Base-by-base conservation (phyloP, 23 tunicate genomes). In the Ciona savignyi region DNA sequence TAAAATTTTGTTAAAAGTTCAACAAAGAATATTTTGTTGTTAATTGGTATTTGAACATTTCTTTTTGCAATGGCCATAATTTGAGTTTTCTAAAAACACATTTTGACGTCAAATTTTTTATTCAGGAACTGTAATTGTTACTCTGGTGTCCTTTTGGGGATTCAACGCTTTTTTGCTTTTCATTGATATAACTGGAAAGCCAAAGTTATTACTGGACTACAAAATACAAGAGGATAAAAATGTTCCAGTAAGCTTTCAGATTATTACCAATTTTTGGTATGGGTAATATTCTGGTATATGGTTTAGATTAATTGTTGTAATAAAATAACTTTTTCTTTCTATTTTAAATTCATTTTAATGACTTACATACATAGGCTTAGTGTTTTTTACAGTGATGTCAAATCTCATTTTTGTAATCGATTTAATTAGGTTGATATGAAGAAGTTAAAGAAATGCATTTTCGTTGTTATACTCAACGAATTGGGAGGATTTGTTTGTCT, bases 141-240 rank as follows among this genome's bases (percentile, higher is more conserved):
- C 75, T 2, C 6, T 66, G 23, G 29, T 70, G 23, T 23, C 81
- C 23, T 86, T 79, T 63, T 86, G 93, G 93, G 34, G 29, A 11
- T 80, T 60, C 77, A 79, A 79, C 61, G 73, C 83, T 4, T 75
- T 75, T 25, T 67, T 86, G 2, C 63, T 86, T 22, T 72, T 65
- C 66, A 61, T 86, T 32, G 93, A 80, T 66, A 20, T 80, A 11
- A 86, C 85, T 35, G 84, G 84, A 35, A 86, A 75, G 30, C 93
- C 93, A 23, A 69, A 25, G 48, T 86, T 73, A 33, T 35, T 86
- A 23, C 81, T 79, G 51, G 66, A 34, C 24, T 86, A 79, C 78
- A 86, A 86, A 71, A 86, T 86, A 24, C 93, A 86, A 35, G 72
- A 63, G 34, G 93, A 86, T 33, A 86, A 80, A 34, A 35, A 80